phyloP scores from a whole-genome alignment of 1,140 invertebrate genomes.

The Pantala flavescens region DNA sequence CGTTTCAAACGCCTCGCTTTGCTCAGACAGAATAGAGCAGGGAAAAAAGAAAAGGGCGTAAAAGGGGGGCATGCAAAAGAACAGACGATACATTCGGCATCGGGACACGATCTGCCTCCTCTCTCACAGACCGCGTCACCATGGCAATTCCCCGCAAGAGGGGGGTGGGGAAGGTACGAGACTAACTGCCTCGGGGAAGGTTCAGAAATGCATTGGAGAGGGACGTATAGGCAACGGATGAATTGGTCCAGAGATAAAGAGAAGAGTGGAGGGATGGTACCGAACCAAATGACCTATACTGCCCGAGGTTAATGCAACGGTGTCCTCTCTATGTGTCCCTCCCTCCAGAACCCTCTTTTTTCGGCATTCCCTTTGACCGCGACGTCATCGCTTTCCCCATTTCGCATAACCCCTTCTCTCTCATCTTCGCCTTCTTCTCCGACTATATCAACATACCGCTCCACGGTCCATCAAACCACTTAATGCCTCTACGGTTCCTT shows the following conservation, averaged over 20 bases:
- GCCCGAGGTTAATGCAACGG: not conserved
- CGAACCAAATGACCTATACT: not conserved
- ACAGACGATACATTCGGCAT: not conserved
- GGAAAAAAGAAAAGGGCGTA: not conserved
- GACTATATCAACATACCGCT: not conserved
- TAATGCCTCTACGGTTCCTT: not conserved
- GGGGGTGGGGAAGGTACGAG: not conserved
- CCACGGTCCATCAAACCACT: not conserved
- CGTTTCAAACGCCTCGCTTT: too few relatives aligned
- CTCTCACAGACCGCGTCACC: not conserved
- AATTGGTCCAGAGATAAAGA: not conserved
- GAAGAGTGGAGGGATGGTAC: not conserved
- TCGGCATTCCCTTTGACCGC: not conserved
- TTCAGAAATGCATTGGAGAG: conserved; percentile 5
- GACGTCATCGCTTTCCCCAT: not conserved
- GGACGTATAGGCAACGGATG: not conserved
- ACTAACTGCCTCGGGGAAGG: not conserved
- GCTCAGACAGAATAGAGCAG: too few relatives aligned
- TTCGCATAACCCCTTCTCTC: not conserved
- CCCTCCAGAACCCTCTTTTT: not conserved
- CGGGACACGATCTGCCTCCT: not conserved
- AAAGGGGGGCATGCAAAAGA: not conserved
- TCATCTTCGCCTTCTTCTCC: not conserved
- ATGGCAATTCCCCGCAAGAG: not conserved
- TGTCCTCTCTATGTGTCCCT: not conserved